A percentile compares a stretch with the other conserved stretches of the same genome.
These are phyloP conservation scores for Threskiornis aethiopicus DNA, from an alignment of 2,797 vertebrate genomes.

Conservation along the genomic window DNA sequence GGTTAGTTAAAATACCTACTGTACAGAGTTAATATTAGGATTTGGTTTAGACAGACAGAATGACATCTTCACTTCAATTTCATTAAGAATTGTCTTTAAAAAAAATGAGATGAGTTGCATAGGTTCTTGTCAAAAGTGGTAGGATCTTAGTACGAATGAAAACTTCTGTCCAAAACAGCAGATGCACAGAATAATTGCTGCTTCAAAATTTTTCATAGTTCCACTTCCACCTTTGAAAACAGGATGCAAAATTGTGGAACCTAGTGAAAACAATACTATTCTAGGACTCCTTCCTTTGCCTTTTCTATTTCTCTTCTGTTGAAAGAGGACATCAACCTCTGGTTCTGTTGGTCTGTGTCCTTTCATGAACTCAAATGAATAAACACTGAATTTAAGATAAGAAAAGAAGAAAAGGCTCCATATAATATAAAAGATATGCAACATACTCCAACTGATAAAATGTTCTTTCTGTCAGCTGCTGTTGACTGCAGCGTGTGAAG, in stretches of 20 bases:
- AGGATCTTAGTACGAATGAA: not conserved
- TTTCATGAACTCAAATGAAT: not conserved
- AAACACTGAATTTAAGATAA: not conserved
- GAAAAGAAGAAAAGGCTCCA: not conserved
- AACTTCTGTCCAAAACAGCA: not conserved
- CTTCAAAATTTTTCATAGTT: not conserved
- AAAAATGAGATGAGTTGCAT: not conserved
- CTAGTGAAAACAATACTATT: not conserved
- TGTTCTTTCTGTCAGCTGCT: not conserved
- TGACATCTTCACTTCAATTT: not conserved
- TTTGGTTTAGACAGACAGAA: not conserved
- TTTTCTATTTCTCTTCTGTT: not conserved
- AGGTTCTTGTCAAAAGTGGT: not conserved
- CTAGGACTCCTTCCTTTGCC: not conserved
- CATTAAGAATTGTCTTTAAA: not conserved
- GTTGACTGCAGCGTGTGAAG: not conserved
- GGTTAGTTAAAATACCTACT: conserved; percentile 59
- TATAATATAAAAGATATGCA: not conserved
- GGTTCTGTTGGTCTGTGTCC: not conserved
- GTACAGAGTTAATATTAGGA: not conserved
- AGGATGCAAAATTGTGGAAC: not conserved
- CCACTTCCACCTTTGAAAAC: not conserved
- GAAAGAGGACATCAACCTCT: not conserved
- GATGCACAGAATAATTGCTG: not conserved
- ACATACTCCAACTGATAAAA: not conserved